Evolutionary conservation across 2,888 invertebrate species (phyloP).

Genomic region (Amphipoea lucens): DNA sequence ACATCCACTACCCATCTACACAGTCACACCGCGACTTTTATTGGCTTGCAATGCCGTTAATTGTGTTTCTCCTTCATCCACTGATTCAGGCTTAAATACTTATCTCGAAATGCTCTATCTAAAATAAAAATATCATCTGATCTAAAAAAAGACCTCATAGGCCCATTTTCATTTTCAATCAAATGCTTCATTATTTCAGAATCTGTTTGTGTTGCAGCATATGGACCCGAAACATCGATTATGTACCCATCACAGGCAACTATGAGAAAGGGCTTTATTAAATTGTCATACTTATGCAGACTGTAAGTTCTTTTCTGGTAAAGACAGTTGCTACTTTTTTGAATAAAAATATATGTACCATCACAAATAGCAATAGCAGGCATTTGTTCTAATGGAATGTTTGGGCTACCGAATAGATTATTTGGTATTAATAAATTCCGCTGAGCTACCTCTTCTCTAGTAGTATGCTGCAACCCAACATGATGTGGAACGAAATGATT

Average conservation of each 20-base stretch:
- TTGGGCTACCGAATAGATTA: not conserved
- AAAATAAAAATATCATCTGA: too few species aligned
- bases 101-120: not conserved
- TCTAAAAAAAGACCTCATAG: too few species aligned
- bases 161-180: too few species aligned
- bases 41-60: too few species aligned
- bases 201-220: too few species aligned
- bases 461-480: not conserved
- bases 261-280: not conserved
- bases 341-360: too few species aligned
- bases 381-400: not conserved
- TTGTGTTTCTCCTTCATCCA: too few species aligned
- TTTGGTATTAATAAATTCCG: not conserved
- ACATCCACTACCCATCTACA: too few species aligned
- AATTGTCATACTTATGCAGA: constrained; percentile 5
- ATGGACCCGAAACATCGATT: not conserved
- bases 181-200: too few species aligned
- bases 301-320: not conserved
- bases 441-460: not conserved
- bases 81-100: too few species aligned
- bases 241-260: not conserved
- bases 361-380: not conserved
- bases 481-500: not conserved
- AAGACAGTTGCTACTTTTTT: not conserved
- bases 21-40: too few species aligned